Evolutionary conservation across 1,140 invertebrate genomes (phyloP).

Genomic region (Leucophenga varia): DNA sequence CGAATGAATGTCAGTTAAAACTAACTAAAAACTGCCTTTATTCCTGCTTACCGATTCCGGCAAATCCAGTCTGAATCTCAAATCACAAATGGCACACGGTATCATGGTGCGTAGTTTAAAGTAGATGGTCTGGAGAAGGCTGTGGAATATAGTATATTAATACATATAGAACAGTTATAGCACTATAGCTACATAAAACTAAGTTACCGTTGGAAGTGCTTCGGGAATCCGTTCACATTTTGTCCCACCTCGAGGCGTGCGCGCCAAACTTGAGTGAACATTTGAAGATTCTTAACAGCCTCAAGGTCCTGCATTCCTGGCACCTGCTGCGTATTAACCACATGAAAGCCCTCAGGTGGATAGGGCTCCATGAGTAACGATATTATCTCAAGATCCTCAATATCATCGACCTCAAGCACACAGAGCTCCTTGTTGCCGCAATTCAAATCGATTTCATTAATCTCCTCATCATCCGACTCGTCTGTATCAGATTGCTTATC

Average conservation of each 20-base stretch:
- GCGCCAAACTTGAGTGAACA: conserved; percentile 84
- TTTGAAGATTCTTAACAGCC: conserved; percentile 76
- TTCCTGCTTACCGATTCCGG: conserved; percentile 69
- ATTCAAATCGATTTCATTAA: conserved; percentile 73
- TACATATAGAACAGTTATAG: too few species aligned
- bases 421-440: conserved; percentile 81
- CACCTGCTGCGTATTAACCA: conserved; percentile 81
- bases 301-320: conserved; percentile 71
- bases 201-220: conserved; percentile 56
- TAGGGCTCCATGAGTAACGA: conserved; percentile 74
- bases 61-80: conserved; percentile 77
- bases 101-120: conserved; percentile 83
- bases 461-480: conserved; percentile 74
- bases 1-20: conserved; percentile 4
- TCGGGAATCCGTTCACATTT: conserved; percentile 66
- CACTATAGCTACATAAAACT: too few species aligned
- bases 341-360: conserved; percentile 77
- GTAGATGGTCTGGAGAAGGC: conserved; percentile 71
- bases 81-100: conserved; percentile 78
- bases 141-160: conserved; percentile 7
- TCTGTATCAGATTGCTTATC: conserved; percentile 63
- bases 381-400: conserved; percentile 81
- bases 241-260: conserved; percentile 66
- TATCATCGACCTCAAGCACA: conserved; percentile 84
- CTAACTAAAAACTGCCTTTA: too few species aligned